Percentiles rank a stretch among this genome's conserved stretches.
phyloP scores from a whole-genome alignment of 2,113 vertebrate species.

The Trichomycterus rosablanca region DNA sequence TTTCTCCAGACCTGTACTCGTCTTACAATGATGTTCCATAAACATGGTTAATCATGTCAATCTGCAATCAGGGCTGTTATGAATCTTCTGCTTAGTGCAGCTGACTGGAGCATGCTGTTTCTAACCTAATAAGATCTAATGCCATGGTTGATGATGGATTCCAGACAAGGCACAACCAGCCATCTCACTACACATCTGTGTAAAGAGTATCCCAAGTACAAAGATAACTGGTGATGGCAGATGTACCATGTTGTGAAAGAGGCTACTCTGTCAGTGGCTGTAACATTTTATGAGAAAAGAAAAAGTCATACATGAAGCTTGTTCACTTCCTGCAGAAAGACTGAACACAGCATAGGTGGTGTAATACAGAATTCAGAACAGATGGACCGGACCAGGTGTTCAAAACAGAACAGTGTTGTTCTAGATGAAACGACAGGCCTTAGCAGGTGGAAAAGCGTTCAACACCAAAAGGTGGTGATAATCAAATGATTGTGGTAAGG shows the following conservation, averaged over 20 bases:
- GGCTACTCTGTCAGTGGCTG: constrained; percentile 3
- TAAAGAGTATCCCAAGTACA: neutral
- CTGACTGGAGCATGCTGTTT: constrained; percentile 35
- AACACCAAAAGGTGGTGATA: constrained; percentile 19
- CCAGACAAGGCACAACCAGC: constrained; percentile 13
- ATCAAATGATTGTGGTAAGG: too few relatives aligned
- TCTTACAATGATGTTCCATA: too few relatives aligned
- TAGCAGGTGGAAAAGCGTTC: constrained; percentile 40
- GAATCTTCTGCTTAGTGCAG: constrained; percentile 24
- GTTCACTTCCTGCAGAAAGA: neutral
- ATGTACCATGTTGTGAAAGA: constrained; percentile 31
- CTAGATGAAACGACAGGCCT: neutral
- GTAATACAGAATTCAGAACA: constrained; percentile 20
- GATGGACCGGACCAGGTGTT: constrained; percentile 48
- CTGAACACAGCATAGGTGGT: neutral
- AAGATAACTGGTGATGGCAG: constrained; percentile 35
- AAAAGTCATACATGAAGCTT: neutral
- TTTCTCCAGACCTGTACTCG: too few relatives aligned
- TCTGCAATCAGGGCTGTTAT: neutral
- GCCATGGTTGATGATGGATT: constrained; percentile 40
- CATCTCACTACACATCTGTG: constrained; percentile 6
- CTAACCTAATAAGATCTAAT: constrained; percentile 51
- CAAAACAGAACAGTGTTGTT: constrained; percentile 45
- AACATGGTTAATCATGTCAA: neutral
- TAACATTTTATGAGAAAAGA: neutral